Evolutionary conservation across 2,888 invertebrate species (phyloP).

Genomic region (Lithophane leautieri): DNA sequence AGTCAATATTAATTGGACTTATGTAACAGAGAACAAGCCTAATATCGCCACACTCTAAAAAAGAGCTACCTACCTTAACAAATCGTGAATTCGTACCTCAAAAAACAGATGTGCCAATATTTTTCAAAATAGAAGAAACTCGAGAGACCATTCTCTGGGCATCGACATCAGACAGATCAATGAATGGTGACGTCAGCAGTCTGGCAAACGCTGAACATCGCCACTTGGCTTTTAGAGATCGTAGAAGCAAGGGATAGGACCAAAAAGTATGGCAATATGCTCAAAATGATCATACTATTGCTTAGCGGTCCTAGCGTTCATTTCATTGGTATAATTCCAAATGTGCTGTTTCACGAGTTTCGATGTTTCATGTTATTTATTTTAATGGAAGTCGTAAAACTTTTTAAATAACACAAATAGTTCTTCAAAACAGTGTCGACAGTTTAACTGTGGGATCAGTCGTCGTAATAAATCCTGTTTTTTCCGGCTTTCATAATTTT

Average conservation of each 20-base stretch:
- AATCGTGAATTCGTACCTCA: neutral
- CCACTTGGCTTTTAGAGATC: conserved; percentile 1
- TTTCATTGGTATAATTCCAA: neutral
- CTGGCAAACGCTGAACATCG: conserved; percentile 44
- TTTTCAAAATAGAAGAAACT: conserved; percentile 3
- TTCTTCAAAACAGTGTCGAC: neutral
- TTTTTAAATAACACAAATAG: neutral
- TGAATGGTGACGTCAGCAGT: conserved; percentile 62
- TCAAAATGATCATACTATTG: neutral
- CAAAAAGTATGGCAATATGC: neutral
- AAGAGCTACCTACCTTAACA: neutral
- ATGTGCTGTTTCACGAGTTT: neutral
- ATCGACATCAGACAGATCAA: conserved; percentile 61
- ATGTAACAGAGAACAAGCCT: neutral
- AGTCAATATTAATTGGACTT: too few species aligned
- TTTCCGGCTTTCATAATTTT: neutral
- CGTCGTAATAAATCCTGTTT: neutral
- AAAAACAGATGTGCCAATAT: neutral
- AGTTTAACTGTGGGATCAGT: neutral
- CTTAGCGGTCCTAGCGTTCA: neutral
- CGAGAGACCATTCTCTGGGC: conserved; percentile 32
- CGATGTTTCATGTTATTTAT: neutral
- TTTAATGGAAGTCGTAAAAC: neutral
- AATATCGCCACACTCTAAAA: neutral
- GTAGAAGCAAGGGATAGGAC: neutral